Conservation (phyloP, 2,888 invertebrate genomes). For the Lissonota sp. region DNA sequence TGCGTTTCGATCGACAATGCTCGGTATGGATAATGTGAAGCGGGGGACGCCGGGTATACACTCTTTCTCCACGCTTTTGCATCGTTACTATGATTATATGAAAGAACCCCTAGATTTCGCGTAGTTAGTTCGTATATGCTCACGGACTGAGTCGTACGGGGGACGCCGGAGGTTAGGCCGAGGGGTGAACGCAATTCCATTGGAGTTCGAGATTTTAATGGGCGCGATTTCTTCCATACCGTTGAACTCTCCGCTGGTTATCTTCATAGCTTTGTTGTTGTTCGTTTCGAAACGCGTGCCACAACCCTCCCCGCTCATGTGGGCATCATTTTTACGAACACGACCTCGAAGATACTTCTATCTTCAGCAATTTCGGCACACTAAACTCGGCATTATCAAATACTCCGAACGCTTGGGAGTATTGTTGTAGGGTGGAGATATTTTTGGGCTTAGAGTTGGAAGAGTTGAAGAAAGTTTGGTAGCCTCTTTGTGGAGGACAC, state of each 20-base stretch:
- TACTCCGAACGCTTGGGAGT: too few species aligned
- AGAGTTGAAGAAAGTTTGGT: too few species aligned
- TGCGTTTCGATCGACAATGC: conserved; percentile 80
- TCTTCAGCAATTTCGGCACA: too few species aligned
- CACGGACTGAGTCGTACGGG: too few species aligned
- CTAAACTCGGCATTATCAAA: too few species aligned
- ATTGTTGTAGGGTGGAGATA: too few species aligned
- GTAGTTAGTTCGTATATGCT: conserved; percentile 7
- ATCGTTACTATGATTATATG: conserved; percentile 68
- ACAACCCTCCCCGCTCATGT: conserved; percentile 19
- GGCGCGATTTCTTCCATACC: conserved; percentile 52
- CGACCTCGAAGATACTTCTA: conserved; percentile 4
- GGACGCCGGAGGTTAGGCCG: too few species aligned
- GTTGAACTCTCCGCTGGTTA: background rate
- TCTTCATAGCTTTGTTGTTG: background rate
- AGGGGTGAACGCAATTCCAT: conserved; percentile 55
- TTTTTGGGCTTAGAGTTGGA: too few species aligned
- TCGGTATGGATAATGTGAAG: conserved; percentile 72
- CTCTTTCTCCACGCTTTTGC: conserved; percentile 65
- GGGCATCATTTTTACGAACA: conserved; percentile 30
- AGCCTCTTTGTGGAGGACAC: too few species aligned
- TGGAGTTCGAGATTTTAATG: conserved; percentile 56
- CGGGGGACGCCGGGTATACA: conserved; percentile 24
- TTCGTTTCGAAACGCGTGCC: conserved; percentile 6
- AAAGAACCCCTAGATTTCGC: conserved; percentile 44